phyloP scores from a whole-genome alignment of 2,888 invertebrate species.

The Leucophora obtusa region DNA sequence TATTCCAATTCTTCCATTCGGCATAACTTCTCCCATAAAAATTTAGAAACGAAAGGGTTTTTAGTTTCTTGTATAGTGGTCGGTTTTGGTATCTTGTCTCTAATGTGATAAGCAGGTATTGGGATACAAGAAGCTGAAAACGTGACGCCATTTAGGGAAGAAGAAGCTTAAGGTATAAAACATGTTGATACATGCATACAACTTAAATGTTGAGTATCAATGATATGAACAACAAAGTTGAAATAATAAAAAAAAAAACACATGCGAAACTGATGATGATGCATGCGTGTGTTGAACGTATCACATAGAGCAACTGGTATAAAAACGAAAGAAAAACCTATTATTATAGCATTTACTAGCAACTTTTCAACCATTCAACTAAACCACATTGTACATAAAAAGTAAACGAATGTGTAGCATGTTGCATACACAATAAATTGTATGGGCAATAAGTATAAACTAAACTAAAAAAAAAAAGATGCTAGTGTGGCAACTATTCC shows the following conservation, averaged over 20 bases:
- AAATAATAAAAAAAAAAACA: background rate
- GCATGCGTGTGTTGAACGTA: conserved; percentile 40
- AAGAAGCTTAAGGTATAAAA: conserved; percentile 46
- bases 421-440: conserved; percentile 8
- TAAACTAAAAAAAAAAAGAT: background rate
- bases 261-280: conserved; percentile 4
- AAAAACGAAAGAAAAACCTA: conserved; percentile 38
- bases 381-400: conserved; percentile 26
- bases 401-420: conserved; percentile 33
- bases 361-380: conserved; percentile 37
- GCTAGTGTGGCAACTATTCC: background rate
- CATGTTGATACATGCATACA: conserved; percentile 32
- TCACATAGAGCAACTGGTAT: background rate
- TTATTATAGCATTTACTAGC: conserved; percentile 56
- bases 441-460: background rate
- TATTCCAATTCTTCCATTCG: background rate
- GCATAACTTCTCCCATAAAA: conserved; percentile 2
- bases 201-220: conserved; percentile 9
- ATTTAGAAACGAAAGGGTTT: background rate
- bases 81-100: conserved; percentile 21
- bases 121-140: conserved; percentile 58
- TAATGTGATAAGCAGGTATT: conserved; percentile 60
- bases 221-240: background rate
- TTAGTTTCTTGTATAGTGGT: conserved; percentile 4
- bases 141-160: conserved; percentile 60